Conservation (phyloP, 1,140 invertebrate genomes). For the Pinna nobilis region DNA sequence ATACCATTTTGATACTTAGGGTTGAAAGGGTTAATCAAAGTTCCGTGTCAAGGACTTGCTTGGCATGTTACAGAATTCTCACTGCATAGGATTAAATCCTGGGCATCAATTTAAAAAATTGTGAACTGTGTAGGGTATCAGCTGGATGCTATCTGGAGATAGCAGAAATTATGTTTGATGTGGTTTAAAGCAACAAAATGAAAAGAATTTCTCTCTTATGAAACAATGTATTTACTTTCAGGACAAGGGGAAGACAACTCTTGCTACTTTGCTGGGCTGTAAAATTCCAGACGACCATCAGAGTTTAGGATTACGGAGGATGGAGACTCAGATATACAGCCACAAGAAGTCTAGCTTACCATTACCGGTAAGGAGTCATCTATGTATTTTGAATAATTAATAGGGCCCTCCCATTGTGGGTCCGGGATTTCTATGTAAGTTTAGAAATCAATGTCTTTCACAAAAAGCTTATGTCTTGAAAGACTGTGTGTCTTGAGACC, state of each 20-base stretch:
- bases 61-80: no score
- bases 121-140: no score
- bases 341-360: neutral
- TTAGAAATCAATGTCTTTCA: neutral
- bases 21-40: no score
- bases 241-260: conserved; percentile 67
- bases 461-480: neutral
- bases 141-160: no score
- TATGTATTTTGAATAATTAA: neutral
- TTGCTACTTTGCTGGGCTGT: conserved; percentile 46
- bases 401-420: neutral
- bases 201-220: no score
- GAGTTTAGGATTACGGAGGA: conserved; percentile 18
- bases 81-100: no score
- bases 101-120: no score
- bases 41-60: no score
- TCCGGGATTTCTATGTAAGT: neutral
- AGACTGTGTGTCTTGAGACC: no score
- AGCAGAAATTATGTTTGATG: no score
- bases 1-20: no score
- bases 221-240: conserved; percentile 30
- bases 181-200: no score
- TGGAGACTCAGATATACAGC: conserved; percentile 17
- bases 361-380: neutral
- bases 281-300: conserved; percentile 22